Evolutionary conservation across 1,140 invertebrate species (phyloP).

Genomic region (Wiebesia pumilae): DNA sequence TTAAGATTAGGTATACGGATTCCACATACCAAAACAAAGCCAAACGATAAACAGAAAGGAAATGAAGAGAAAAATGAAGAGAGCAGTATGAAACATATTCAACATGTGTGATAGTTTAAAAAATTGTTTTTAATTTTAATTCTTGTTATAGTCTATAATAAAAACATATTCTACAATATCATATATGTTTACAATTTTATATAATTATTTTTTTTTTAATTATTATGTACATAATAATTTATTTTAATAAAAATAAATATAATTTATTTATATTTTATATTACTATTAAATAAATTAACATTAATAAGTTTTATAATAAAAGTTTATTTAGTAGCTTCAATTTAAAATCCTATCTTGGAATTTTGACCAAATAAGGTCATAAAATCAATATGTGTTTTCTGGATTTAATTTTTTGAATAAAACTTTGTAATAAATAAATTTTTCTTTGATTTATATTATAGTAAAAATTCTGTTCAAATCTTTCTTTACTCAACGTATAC

Average conservation of each 20-base stretch:
- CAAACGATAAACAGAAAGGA: background rate
- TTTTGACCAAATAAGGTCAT: constrained; percentile 52
- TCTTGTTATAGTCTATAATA: too few species aligned
- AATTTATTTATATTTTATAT: background rate
- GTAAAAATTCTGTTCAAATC: background rate
- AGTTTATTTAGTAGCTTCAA: background rate
- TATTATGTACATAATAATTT: background rate
- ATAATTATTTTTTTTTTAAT: background rate
- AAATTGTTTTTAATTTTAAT: constrained; percentile 6
- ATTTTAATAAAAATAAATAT: too few species aligned
- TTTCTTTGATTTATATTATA: background rate
- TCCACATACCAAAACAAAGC: background rate
- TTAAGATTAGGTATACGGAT: constrained; percentile 1
- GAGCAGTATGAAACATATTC: background rate
- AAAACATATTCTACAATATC: too few species aligned
- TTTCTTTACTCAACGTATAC: background rate
- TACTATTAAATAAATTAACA: background rate
- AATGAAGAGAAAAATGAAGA: constrained; percentile 46
- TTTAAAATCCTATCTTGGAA: background rate
- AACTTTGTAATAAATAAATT: too few species aligned
- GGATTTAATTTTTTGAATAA: background rate
- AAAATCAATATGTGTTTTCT: constrained; percentile 10
- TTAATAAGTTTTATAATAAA: background rate
- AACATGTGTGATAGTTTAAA: background rate
- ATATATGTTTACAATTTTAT: constrained; percentile 29